phyloP scores from a whole-genome alignment of 2,888 invertebrate species.

The Xylocampa areola region DNA sequence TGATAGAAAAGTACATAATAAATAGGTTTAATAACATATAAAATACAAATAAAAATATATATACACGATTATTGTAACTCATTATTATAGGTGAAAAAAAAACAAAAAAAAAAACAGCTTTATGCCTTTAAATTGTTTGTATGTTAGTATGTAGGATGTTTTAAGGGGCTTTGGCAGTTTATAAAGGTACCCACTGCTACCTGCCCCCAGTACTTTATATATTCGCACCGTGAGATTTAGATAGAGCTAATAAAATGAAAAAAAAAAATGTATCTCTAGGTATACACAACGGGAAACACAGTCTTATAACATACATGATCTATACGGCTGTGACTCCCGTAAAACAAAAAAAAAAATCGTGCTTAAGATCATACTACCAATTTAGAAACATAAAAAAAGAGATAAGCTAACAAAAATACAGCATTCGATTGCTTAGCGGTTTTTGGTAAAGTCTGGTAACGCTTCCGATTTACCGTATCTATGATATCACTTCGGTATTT shows the following conservation, averaged over 20 bases:
- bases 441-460: slow-evolving; percentile 76
- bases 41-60: slow-evolving; percentile 90
- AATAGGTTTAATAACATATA: slow-evolving; percentile 84
- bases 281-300: slow-evolving; percentile 69
- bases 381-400: slow-evolving; percentile 72
- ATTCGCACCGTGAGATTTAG: slow-evolving; percentile 85
- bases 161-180: slow-evolving; percentile 75
- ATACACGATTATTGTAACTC: slow-evolving; percentile 88
- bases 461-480: slow-evolving; percentile 71
- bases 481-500: slow-evolving; percentile 65
- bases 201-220: slow-evolving; percentile 73
- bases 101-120: slow-evolving; percentile 84
- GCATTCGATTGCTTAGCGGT: slow-evolving; percentile 78
- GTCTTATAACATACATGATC: slow-evolving; percentile 53
- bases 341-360: slow-evolving; percentile 73
- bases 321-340: slow-evolving; percentile 65
- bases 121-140: slow-evolving; percentile 88
- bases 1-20: slow-evolving; percentile 87
- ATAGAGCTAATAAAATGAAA: slow-evolving; percentile 81
- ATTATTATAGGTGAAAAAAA: slow-evolving; percentile 83
- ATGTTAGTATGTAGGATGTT: slow-evolving; percentile 83
- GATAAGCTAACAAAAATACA: slow-evolving; percentile 67
- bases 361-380: slow-evolving; percentile 83
- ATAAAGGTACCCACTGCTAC: slow-evolving; percentile 78
- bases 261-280: slow-evolving; percentile 74